Percentiles rank a stretch among this genome's conserved stretches.
Conservation (phyloP, 2,797 vertebrate genomes). For the Syncerus caffer region DNA sequence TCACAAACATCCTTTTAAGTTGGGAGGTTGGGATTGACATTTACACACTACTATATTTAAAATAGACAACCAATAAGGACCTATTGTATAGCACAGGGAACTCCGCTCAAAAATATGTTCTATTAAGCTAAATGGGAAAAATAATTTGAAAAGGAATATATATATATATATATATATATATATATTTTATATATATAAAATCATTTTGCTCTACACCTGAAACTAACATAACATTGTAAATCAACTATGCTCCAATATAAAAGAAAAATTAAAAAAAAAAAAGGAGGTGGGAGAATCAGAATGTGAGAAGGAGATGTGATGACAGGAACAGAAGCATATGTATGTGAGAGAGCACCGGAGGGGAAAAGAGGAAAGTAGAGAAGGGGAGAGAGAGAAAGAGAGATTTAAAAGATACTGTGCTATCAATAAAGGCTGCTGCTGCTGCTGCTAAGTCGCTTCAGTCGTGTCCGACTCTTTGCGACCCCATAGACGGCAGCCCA, state of each 20-base stretch:
- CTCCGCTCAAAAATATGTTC: not conserved
- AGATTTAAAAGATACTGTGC: not conserved
- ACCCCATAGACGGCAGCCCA: too few species aligned
- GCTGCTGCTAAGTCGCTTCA: too few species aligned
- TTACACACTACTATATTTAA: not conserved
- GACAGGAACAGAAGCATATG: not conserved
- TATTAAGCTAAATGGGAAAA: not conserved
- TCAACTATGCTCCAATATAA: not conserved
- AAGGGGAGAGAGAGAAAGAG: not conserved
- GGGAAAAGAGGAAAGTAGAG: not conserved
- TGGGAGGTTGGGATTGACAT: not conserved
- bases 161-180: not conserved
- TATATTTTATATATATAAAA: not conserved
- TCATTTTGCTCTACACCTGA: not conserved
- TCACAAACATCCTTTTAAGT: not conserved
- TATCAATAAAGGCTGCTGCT: not conserved
- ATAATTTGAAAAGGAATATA: not conserved
- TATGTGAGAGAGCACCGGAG: fast-evolving
- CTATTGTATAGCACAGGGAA: not conserved
- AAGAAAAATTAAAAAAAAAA: not conserved
- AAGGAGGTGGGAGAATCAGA: not conserved
- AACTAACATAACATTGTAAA: not conserved
- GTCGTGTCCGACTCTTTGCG: too few species aligned
- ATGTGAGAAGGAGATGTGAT: not conserved
- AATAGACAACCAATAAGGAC: not conserved